A percentile compares a stretch with the other conserved stretches of the same genome.
These are phyloP conservation scores for Heliconius hortense DNA, from an alignment of 2,888 invertebrate genomes.

Conservation along the genomic window DNA sequence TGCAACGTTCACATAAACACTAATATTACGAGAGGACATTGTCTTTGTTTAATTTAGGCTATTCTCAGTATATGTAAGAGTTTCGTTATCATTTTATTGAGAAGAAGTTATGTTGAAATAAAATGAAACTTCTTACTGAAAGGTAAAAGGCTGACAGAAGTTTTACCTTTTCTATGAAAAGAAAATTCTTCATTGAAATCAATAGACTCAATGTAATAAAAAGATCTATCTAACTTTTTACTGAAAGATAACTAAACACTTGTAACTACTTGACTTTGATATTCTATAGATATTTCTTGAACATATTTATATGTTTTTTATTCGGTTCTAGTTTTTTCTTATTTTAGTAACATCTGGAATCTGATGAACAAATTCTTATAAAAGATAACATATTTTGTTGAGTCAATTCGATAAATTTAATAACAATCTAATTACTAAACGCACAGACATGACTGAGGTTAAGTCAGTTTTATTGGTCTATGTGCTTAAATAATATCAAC, in stretches of 20 bases:
- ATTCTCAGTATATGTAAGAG: background rate
- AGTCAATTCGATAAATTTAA: too few species aligned
- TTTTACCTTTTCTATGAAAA: background rate
- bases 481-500: too few species aligned
- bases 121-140: background rate
- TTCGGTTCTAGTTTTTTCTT: background rate
- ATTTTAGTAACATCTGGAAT: background rate
- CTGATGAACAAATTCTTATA: too few species aligned
- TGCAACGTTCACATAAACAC: slow-evolving; percentile 22
- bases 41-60: background rate
- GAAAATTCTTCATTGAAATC: background rate
- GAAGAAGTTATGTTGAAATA: background rate
- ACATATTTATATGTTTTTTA: background rate
- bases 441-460: too few species aligned
- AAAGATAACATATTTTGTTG: too few species aligned
- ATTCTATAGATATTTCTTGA: background rate
- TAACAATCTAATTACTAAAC: too few species aligned
- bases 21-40: slow-evolving; percentile 13
- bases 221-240: background rate
- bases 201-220: background rate
- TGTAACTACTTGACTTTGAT: background rate
- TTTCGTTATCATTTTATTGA: background rate
- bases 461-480: background rate
- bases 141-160: too few species aligned
- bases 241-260: too few species aligned